Base-by-base conservation (phyloP, 64 coral and sea anemone species). In the Stylophora pistillata region DNA sequence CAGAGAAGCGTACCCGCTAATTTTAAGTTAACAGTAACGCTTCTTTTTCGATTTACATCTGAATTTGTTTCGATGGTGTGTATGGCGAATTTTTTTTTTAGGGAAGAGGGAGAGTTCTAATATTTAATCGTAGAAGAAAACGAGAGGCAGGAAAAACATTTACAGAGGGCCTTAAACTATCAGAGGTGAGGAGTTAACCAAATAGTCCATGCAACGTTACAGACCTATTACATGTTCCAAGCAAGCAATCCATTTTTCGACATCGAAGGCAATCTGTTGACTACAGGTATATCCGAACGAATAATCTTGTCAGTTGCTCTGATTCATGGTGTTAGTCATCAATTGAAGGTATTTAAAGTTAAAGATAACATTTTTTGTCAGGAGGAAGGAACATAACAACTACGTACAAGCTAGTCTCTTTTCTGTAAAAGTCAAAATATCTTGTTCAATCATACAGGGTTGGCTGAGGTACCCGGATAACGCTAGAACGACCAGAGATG, bases 401-500 rank as follows among this genome's bases (percentile, higher is more conserved):
- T 7, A 47, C 3, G 37, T 47, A 47, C 3, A 47, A 47, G 7
- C 37, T 47, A 47, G 7, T 7, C 37, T 47, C 37, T 47, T 47
- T 47, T 7, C 72, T 74, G 37, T 33, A 74, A 31, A 5, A 73
- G 25, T 33, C 27, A 73, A 32, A n/a, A 31, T 32, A 73, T 15
- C 26, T 33, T 32, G 15, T 10, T 73, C 37, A 47, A 47, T 47
- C 37, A 47, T 47, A 7, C 29, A 98, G 95, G 66, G 74, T 2
- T 89, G 23, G 30, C 85, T 88, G 73, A 64, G 85, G 58, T 88
- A 89, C 55, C 64, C 92, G 13, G 77, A 98, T 66, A 86, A 89
- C 23, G 63, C 61, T 37, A 32, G 58, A 59, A 93, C 87, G 33
- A 85, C 89, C 16, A 89, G 93, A 81, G 93, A 94, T 52, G 76